Conservation (phyloP, 2,888 invertebrate species). For the Drosophila acutilabella region DNA sequence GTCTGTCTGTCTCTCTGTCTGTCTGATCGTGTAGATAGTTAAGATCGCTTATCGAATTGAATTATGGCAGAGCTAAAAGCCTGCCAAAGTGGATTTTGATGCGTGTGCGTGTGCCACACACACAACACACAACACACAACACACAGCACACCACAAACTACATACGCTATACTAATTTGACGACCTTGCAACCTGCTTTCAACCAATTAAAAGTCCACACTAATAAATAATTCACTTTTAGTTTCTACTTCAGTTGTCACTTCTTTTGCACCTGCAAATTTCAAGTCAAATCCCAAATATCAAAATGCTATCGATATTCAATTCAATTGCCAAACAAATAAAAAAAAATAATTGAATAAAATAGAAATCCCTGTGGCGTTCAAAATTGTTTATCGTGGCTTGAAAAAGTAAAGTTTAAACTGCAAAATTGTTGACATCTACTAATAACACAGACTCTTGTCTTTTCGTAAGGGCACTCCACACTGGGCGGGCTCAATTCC, state of each 20-base stretch:
- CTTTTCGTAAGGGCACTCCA: slow-evolving; percentile 50
- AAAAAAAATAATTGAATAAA: slow-evolving; percentile 42
- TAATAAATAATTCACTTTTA: slow-evolving; percentile 37
- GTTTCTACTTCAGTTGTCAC: slow-evolving; percentile 8
- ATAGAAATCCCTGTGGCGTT: slow-evolving; percentile 59
- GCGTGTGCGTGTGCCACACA: slow-evolving; percentile 15
- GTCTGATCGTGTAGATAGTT: slow-evolving; percentile 79
- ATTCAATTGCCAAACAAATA: slow-evolving; percentile 54
- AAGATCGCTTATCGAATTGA: slow-evolving; percentile 79
- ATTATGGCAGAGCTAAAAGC: slow-evolving; percentile 80
- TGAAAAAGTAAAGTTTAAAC: slow-evolving; percentile 53
- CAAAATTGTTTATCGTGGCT: slow-evolving; percentile 76
- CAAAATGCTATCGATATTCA: slow-evolving; percentile 64
- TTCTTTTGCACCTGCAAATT: slow-evolving; percentile 42
- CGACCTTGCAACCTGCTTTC: slow-evolving; percentile 60
- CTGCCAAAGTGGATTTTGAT: slow-evolving; percentile 68
- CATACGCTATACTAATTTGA: slow-evolving; percentile 55
- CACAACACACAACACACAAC: background rate
- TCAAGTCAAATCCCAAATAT: slow-evolving; percentile 64
- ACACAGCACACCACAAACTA: too few relatives aligned
- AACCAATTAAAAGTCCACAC: slow-evolving; percentile 52
- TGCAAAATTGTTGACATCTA: slow-evolving; percentile 56
- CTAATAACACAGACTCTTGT: slow-evolving; percentile 62
- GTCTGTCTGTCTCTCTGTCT: background rate
- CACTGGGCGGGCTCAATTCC: slow-evolving; percentile 50